Percentiles rank a stretch among this genome's conserved stretches.
Conservation (phyloP, 2,797 vertebrate species). For the Sebastes trivittatus region DNA sequence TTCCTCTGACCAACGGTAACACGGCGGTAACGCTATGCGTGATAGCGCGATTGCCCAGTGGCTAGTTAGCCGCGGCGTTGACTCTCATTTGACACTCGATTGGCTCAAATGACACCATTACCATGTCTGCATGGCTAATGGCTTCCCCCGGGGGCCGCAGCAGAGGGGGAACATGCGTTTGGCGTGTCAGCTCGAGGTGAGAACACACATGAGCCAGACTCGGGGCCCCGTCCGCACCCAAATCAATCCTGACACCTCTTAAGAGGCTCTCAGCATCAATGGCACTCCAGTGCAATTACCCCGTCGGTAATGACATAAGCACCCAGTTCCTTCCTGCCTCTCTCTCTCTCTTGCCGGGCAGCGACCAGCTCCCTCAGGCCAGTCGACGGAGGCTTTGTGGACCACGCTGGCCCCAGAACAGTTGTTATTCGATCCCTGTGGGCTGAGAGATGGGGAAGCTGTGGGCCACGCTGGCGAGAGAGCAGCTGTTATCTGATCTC, state of each 20-base stretch:
- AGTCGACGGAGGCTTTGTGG: conserved; percentile 45
- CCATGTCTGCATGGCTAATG: conserved; percentile 84
- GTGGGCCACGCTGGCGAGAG: conserved; percentile 28
- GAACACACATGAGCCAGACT: conserved; percentile 85
- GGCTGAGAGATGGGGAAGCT: conserved; percentile 34
- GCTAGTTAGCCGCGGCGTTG: conserved; percentile 70
- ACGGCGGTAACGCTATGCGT: conserved; percentile 36
- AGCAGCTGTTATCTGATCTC: conserved; percentile 63
- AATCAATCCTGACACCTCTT: conserved; percentile 82
- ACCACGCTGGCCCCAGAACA: conserved; percentile 39
- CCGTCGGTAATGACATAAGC: conserved; percentile 81
- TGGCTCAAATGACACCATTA: conserved; percentile 85
- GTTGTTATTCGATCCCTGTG: conserved; percentile 54
- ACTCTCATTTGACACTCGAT: conserved; percentile 79
- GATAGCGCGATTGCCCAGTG: conserved; percentile 67
- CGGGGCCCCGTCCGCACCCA: conserved; percentile 65
- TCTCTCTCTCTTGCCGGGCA: conserved; percentile 13
- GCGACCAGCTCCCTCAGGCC: conserved; percentile 61
- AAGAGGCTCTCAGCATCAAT: conserved; percentile 82
- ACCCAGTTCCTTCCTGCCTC: conserved; percentile 78
- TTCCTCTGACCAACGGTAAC: conserved; percentile 41
- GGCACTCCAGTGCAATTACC: conserved; percentile 81
- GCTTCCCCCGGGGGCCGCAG: conserved; percentile 70
- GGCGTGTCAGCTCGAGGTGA: conserved; percentile 82
- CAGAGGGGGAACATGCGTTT: conserved; percentile 75